These are phyloP conservation scores for Armadillidium nasatum DNA, from an alignment of 1,140 invertebrate genomes.

Conservation along the genomic window DNA sequence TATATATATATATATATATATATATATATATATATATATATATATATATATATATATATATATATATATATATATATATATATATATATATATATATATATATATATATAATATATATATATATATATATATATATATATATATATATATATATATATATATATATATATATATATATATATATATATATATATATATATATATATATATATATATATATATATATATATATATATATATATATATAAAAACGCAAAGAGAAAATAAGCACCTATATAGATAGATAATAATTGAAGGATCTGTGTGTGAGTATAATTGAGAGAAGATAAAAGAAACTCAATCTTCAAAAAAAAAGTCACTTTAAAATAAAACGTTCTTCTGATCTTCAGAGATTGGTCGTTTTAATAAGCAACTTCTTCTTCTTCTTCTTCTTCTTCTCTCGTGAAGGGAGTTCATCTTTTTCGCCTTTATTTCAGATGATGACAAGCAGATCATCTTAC, in stretches of 20 bases:
- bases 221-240: background rate
- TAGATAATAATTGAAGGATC: too few species aligned
- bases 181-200: background rate
- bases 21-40: slow-evolving; percentile 25
- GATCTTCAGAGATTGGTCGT: too few species aligned
- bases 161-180: too few species aligned
- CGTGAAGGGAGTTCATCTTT: background rate
- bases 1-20: slow-evolving; percentile 16
- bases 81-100: slow-evolving; percentile 6
- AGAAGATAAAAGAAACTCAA: too few species aligned
- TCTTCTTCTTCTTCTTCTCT: background rate
- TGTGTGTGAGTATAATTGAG: too few species aligned
- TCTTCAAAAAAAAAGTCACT: too few species aligned
- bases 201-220: slow-evolving; percentile 8
- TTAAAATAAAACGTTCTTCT: too few species aligned
- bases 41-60: slow-evolving; percentile 12
- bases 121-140: too few species aligned
- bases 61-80: slow-evolving; percentile 13
- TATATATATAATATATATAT: background rate
- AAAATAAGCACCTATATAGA: too few species aligned
- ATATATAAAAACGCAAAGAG: too few species aligned
- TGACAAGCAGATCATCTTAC: slow-evolving; percentile 7
- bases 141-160: too few species aligned
- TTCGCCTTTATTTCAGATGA: background rate
- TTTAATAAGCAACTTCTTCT: background rate